Percentiles rank a stretch among this genome's conserved stretches.
phyloP scores from a whole-genome alignment of 1,140 invertebrate genomes.

The Drosophila watanabei region DNA sequence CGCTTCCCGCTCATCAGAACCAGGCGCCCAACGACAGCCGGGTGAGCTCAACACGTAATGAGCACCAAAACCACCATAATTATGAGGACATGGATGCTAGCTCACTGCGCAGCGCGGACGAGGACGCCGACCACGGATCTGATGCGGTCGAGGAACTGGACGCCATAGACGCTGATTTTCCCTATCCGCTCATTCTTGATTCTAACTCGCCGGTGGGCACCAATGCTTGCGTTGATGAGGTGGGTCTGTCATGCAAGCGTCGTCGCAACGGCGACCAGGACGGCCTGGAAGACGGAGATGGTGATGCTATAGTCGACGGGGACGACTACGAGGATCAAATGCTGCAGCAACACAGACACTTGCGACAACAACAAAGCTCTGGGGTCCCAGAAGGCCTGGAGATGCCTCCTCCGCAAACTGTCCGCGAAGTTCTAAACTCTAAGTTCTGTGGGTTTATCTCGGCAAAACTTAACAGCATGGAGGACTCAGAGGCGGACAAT shows the following conservation, averaged over 20 bases:
- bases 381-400: constrained; percentile 54
- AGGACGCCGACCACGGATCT: constrained; percentile 64
- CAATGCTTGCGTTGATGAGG: constrained; percentile 25
- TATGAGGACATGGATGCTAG: constrained; percentile 78
- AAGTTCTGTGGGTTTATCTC: constrained; percentile 84
- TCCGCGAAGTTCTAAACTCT: constrained; percentile 79
- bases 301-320: constrained; percentile 47
- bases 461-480: constrained; percentile 83
- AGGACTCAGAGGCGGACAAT: constrained; percentile 82
- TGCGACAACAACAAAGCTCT: constrained; percentile 74
- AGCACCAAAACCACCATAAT: constrained; percentile 44
- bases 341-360: constrained; percentile 81
- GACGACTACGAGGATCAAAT: constrained; percentile 83
- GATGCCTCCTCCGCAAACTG: constrained; percentile 75
- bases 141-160: constrained; percentile 81
- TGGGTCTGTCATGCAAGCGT: constrained; percentile 46
- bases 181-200: constrained; percentile 80
- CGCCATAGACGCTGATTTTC: constrained; percentile 82
- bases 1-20: constrained; percentile 76
- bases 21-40: constrained; percentile 78
- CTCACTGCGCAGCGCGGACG: constrained; percentile 69
- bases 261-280: constrained; percentile 61
- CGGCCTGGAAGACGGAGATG: constrained; percentile 49
- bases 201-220: constrained; percentile 71
- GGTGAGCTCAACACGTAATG: constrained; percentile 77